A percentile compares a stretch with the other conserved stretches of the same genome.
Conservation (phyloP, 2,113 vertebrate genomes). For the Colistium nudipinnis region DNA sequence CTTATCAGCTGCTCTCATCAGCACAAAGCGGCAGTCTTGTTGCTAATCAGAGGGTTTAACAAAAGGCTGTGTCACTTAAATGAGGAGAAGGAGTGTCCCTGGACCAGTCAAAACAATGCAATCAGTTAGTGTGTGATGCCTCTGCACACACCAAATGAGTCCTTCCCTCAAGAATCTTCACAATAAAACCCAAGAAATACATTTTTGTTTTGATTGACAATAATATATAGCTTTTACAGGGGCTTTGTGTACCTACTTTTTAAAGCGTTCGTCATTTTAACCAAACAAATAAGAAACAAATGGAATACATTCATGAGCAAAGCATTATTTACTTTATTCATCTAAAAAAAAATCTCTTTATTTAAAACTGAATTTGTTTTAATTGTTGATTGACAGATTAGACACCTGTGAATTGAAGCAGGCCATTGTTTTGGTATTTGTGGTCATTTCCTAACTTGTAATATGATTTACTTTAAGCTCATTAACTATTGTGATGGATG, state of each 20-base stretch:
- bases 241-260: neutral
- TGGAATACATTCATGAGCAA: too few species aligned
- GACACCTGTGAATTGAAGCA: neutral
- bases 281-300: too few species aligned
- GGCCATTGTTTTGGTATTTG: neutral
- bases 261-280: neutral
- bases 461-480: too few species aligned
- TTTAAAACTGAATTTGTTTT: neutral
- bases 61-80: slow-evolving; percentile 68
- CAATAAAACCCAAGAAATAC: neutral
- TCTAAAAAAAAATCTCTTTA: too few species aligned
- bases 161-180: neutral
- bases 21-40: slow-evolving; percentile 24
- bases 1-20: slow-evolving; percentile 60
- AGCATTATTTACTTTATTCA: neutral
- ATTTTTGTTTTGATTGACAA: too few species aligned
- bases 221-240: too few species aligned
- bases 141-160: neutral
- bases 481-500: too few species aligned
- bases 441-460: neutral
- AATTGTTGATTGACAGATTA: neutral
- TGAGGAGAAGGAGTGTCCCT: slow-evolving; percentile 44
- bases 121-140: slow-evolving; percentile 1
- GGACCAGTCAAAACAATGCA: slow-evolving; percentile 39
- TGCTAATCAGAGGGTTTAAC: slow-evolving; percentile 57